Percentiles rank a stretch among this genome's conserved stretches.
phyloP scores from a whole-genome alignment of 2,797 vertebrate species.

The Hippoglossus hippoglossus region DNA sequence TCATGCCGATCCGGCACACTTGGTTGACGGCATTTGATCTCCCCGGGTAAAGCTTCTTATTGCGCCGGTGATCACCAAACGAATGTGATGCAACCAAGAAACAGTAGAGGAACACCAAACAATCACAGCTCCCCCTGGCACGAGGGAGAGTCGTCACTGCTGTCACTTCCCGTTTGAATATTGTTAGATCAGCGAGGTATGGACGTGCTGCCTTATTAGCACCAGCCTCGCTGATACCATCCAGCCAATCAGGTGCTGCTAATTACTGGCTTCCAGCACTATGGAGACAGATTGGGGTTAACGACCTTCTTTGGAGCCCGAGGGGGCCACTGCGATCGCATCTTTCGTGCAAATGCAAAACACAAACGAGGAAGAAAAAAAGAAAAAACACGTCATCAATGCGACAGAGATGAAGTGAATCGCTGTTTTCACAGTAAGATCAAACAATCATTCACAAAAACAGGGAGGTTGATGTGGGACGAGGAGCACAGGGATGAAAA shows the following conservation, averaged over 20 bases:
- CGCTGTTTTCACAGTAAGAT: slow-evolving; percentile 28
- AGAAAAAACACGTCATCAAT: background rate
- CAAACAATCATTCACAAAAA: slow-evolving; percentile 23
- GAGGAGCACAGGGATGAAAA: slow-evolving; percentile 34
- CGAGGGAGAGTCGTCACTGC: background rate
- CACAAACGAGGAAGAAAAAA: slow-evolving; percentile 23
- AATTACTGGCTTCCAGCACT: slow-evolving; percentile 55
- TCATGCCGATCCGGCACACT: slow-evolving; percentile 17
- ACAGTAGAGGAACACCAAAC: background rate
- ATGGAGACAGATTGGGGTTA: slow-evolving; percentile 74
- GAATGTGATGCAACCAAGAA: slow-evolving; percentile 8
- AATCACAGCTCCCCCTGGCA: background rate
- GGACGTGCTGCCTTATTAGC: slow-evolving; percentile 27
- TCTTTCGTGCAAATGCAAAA: slow-evolving; percentile 35
- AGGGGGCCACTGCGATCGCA: slow-evolving; percentile 33
- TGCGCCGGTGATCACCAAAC: slow-evolving; percentile 1
- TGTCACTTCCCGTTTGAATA: slow-evolving; percentile 15
- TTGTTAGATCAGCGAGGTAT: slow-evolving; percentile 32
- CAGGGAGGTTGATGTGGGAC: slow-evolving; percentile 8
- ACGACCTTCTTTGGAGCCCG: slow-evolving; percentile 68
- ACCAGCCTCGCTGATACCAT: slow-evolving; percentile 28
- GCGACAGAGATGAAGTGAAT: slow-evolving; percentile 29
- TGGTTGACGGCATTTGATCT: slow-evolving; percentile 9
- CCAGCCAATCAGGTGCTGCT: slow-evolving; percentile 66
- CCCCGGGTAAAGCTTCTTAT: background rate